Base-by-base conservation (phyloP, 1,140 invertebrate genomes). In the Berghia stephanieae region DNA sequence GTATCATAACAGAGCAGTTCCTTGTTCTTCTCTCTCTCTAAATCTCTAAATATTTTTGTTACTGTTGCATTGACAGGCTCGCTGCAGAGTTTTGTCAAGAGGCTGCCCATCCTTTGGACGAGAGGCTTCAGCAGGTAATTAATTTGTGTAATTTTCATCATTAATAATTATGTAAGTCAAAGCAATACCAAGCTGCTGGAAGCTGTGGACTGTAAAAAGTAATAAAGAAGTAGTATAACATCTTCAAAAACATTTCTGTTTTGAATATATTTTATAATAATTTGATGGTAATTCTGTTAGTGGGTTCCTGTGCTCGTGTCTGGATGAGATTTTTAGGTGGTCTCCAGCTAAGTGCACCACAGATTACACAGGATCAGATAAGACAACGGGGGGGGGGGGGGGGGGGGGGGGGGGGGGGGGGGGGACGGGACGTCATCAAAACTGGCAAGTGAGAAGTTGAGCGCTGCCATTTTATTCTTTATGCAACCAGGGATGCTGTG, bases 21-120 rank as follows among this genome's bases (percentile, higher is more conserved):
- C n/a, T n/a, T n/a, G n/a, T n/a, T n/a, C n/a, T n/a, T n/a, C n/a
- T n/a, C n/a, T n/a, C n/a, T n/a, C n/a, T n/a, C n/a, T n/a, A n/a
- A n/a, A n/a, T n/a, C n/a, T 13, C 40, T 10, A 10, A 68, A 40
- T 68, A 46, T 71, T 71, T 46, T 34, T 36, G n/a, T 36, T 24
- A 8, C 74, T 55, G 40, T 43, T 75, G 3, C 27, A 34, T 75
- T 77, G 68, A 67, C 71, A 84, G 79, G 0, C 34, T 82, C 68
- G 78, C 82, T 71, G 75, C 66, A 63, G 82, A 83, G 66, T 73
- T 75, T 73, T 81, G 82, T 75, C 75, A 55, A 79, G 82, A 83
- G 31, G 83, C 82, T 27, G 82, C 78, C 13, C 80, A 80, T 31
- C 40, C 75, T 18, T 43, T 84, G 34, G 69, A 42, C 10, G 68